Evolutionary conservation across 2,797 vertebrate species (phyloP), one percentile per base, ranked within the genome.

Genomic region (Sebastes steindachneri): DNA sequence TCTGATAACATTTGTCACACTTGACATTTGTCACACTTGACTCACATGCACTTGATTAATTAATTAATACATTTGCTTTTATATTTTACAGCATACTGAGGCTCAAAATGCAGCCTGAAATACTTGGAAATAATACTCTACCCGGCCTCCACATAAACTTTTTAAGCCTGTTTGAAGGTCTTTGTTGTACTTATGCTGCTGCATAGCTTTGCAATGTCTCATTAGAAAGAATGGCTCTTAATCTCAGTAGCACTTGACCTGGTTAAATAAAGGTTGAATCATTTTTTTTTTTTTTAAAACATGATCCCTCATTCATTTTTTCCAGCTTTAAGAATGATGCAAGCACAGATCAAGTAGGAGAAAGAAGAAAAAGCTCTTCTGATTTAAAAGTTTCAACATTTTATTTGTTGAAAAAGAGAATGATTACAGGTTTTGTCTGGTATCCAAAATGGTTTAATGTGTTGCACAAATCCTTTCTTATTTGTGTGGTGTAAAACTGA

Each of bases 221-320:
- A 53, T 26, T 45, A 26, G 33, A 37, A 54, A 71, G 15, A 35
- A 15, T 10, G 5, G 10, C 11, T 77, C 35, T 63, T 71, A 57
- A 59, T 74, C 66, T 65, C 29, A 31, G 51, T 12, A 25, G 65
- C 53, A 73, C 26, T 37, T 74, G 66, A 71, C 65, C 63, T 60
- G 26, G 15, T 53, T 75, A 37, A 25, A 37, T 41, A 29, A 54
- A 48, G 29, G 29, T 64, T 64, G 37, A 55, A 31, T 19, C 17
- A 48, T 48, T 7, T 48, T 23, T 11, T 2, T 2, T 37, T 45
- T 45, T 45, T 17, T 1, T 6, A 73, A 23, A 14, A 17, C 2
- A 11, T 37, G 2, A 59, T n/a, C 9, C 4, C 31, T 53, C 5
- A 35, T 54, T 54, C 35, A 37, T 37, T 14, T 29, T 45, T 28